Evolutionary conservation across 2,113 vertebrate species (phyloP), one percentile per base, ranked within the genome.

Genomic region (Grammomys dolichurus): DNA sequence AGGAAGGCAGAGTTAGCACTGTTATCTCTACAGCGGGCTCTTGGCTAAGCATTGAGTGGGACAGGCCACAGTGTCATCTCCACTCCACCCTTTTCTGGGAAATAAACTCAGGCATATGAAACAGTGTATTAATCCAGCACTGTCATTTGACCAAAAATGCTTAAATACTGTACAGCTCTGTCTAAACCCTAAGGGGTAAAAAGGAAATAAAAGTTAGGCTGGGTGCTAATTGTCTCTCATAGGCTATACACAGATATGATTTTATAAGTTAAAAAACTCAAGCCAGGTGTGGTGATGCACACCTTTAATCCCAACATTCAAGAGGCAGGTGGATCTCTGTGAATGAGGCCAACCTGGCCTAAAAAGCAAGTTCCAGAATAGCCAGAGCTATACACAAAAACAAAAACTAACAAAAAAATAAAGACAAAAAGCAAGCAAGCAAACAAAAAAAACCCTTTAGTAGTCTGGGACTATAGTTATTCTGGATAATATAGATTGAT

Each of bases 101-200:
- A 31, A 84, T 3, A 80, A 56, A 24, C 33, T 56, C 9, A 56
- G 33, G 56, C 22, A 60, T 28, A 63, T 84, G 60, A 60, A 82
- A 60, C 28, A 54, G 48, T 80, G 6, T 48, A 84, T 84, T 40
- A 84, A 60, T 40, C 22, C 51, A 84, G n/a, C n/a, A 84, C n/a
- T 60, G 80, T 43, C 80, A 60, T 82, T 46, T 10, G 76, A 33
- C 86, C 33, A 36, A 92, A 81, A 92, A 81, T 77, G 54, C 65
- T 77, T 87, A 69, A 48, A n/a, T 93, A 46, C 72, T 95, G 51
- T 82, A 54, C 40, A 77, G 76, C 40, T 92, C 28, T 86, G 48
- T 43, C 80, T 48, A 33, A 95, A 22, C 6, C 36, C 28, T 69
- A 76, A 20, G 80, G 65, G 75, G 56, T 86, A 91, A 87, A 84